Evolutionary conservation across 2,113 vertebrate species (phyloP).

Genomic region (Lepus timidus): DNA sequence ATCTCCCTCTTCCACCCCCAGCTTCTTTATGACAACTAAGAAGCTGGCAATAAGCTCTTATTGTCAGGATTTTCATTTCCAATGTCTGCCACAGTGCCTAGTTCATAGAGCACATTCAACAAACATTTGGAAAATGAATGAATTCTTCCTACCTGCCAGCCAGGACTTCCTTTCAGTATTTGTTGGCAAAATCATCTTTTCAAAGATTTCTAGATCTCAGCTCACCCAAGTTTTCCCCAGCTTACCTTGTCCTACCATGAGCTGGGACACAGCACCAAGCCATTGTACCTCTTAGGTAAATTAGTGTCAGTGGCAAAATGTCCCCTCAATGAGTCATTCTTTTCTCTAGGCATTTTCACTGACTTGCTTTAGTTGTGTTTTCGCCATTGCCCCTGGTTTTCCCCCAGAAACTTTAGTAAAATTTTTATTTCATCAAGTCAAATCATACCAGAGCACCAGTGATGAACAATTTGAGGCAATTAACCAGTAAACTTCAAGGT

Average conservation of each 20-base stretch:
- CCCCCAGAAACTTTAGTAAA: neutral
- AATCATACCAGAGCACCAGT: neutral
- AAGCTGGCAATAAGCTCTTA: neutral
- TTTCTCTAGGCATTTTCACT: neutral
- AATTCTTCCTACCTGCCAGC: neutral
- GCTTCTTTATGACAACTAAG: neutral
- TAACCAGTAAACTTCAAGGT: slow-evolving; percentile 6
- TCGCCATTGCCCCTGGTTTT: neutral
- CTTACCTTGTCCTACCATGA: neutral
- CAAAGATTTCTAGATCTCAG: neutral
- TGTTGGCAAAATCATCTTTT: neutral
- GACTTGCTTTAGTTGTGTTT: neutral
- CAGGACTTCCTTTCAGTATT: neutral
- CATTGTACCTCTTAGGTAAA: neutral
- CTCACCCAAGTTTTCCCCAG: neutral
- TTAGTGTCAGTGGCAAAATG: neutral
- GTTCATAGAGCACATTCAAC: neutral
- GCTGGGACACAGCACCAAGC: neutral
- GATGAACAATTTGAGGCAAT: neutral
- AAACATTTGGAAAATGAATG: slow-evolving; percentile 17
- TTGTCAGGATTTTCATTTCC: neutral
- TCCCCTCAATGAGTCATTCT: neutral
- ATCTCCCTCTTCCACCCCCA: neutral
- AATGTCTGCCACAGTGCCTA: neutral
- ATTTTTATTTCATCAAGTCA: slow-evolving; percentile 44